phyloP scores from a whole-genome alignment of 1,140 invertebrate species.

The Arion vulgaris region DNA sequence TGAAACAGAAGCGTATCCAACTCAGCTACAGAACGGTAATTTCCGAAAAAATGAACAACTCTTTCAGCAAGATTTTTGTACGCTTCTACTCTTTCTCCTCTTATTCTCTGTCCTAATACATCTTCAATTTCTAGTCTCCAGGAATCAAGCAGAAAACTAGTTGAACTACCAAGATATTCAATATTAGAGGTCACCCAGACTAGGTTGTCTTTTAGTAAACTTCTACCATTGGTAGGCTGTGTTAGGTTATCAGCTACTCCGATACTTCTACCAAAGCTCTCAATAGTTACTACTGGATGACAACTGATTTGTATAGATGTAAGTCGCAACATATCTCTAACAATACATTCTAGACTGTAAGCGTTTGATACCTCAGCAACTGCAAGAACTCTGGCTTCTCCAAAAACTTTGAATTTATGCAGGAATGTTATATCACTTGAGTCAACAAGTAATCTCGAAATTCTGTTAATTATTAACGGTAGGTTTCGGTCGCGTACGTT shows the following conservation, averaged over 20 bases:
- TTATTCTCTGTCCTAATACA: neutral
- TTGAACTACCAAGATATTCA: neutral
- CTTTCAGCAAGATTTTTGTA: neutral
- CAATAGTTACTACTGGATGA: neutral
- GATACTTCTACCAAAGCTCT: neutral
- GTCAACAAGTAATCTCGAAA: neutral
- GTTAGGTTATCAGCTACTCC: neutral
- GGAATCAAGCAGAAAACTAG: neutral
- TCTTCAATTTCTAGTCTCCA: neutral
- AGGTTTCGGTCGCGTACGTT: neutral
- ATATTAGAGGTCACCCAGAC: neutral
- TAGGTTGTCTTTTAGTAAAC: neutral
- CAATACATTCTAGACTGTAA: neutral
- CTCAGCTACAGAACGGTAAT: neutral
- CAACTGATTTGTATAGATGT: neutral
- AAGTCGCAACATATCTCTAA: neutral
- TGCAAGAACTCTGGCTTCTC: neutral
- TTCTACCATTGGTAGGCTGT: neutral
- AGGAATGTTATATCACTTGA: neutral
- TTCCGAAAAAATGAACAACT: neutral
- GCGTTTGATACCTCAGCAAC: neutral
- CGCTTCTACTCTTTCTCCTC: neutral
- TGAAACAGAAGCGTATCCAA: neutral
- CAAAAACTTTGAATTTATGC: neutral
- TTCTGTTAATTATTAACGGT: neutral